phyloP scores from a whole-genome alignment of 2,888 invertebrate genomes.

The Phyllotreta cruciferae region DNA sequence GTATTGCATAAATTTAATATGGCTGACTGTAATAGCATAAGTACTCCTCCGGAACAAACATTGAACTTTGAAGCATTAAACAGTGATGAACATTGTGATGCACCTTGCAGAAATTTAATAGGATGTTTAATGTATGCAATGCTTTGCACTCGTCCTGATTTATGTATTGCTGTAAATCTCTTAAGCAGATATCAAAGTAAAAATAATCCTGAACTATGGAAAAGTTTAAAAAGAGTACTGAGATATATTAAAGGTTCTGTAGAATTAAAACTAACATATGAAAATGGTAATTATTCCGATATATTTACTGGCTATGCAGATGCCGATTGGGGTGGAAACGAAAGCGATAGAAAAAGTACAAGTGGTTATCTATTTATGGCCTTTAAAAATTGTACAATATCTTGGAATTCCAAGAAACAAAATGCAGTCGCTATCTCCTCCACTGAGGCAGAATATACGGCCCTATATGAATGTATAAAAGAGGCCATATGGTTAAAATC shows the following conservation, averaged over 20 bases:
- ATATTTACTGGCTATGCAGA: constrained; percentile 24
- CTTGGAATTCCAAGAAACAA: constrained; percentile 44
- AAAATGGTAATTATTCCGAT: constrained; percentile 6
- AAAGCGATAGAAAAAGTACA: constrained; percentile 25
- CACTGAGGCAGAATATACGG: constrained; percentile 29
- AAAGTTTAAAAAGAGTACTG: constrained; percentile 44
- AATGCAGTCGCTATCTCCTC: constrained; percentile 46
- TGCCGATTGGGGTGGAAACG: constrained; percentile 27
- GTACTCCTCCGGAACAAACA: constrained; percentile 42
- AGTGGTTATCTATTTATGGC: constrained; percentile 29
- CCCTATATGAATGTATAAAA: constrained; percentile 44
- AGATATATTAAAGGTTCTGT: constrained; percentile 44
- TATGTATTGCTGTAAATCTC: constrained; percentile 39
- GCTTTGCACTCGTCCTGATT: constrained; percentile 42
- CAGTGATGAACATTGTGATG: constrained; percentile 41
- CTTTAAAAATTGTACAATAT: constrained; percentile 25
- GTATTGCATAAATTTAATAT: constrained; percentile 45
- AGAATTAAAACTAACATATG: constrained; percentile 21
- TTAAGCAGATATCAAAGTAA: constrained; percentile 46
- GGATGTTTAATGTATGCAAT: constrained; percentile 41
- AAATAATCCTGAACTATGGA: constrained; percentile 43
- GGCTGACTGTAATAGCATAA: constrained; percentile 36
- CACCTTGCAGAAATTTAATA: constrained; percentile 38
- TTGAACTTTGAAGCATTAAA: constrained; percentile 43
- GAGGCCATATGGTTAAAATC: constrained; percentile 51